A percentile compares a stretch with the other conserved stretches of the same genome.
These are phyloP conservation scores for Melipona beecheii DNA, from an alignment of 2,888 invertebrate species.

Conservation along the genomic window DNA sequence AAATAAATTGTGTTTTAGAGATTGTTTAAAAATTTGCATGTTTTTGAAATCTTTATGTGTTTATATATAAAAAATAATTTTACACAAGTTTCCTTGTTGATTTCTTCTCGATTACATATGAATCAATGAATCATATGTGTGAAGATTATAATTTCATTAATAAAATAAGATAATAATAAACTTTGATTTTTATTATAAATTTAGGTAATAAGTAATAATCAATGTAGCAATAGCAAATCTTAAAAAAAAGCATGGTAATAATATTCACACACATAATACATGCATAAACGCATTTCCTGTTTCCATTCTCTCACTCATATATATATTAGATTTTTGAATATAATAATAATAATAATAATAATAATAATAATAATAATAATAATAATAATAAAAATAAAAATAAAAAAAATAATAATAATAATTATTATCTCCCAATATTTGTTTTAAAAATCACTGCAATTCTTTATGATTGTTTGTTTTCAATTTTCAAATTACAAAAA, in stretches of 20 bases:
- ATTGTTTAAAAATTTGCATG: conserved; percentile 39
- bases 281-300: conserved; percentile 34
- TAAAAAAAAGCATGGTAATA: conserved; percentile 7
- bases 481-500: conserved; percentile 19
- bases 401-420: neutral
- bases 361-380: conserved; percentile 15
- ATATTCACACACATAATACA: conserved; percentile 42
- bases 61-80: conserved; percentile 65
- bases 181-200: neutral
- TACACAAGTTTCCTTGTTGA: conserved; percentile 31
- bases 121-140: conserved; percentile 38
- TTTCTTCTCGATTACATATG: conserved; percentile 30
- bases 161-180: conserved; percentile 2
- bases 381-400: conserved; percentile 6
- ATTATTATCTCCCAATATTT: conserved; percentile 23
- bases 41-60: conserved; percentile 29
- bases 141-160: conserved; percentile 27
- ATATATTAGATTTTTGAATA: conserved; percentile 28
- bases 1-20: conserved; percentile 32
- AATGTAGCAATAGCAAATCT: neutral
- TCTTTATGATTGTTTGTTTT: conserved; percentile 1
- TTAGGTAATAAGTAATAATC: neutral
- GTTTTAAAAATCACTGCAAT: conserved; percentile 25
- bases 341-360: conserved; percentile 4
- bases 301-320: conserved; percentile 20